Evolutionary conservation across 1,140 invertebrate genomes (phyloP).

Genomic region (Drosophila persimilis): DNA sequence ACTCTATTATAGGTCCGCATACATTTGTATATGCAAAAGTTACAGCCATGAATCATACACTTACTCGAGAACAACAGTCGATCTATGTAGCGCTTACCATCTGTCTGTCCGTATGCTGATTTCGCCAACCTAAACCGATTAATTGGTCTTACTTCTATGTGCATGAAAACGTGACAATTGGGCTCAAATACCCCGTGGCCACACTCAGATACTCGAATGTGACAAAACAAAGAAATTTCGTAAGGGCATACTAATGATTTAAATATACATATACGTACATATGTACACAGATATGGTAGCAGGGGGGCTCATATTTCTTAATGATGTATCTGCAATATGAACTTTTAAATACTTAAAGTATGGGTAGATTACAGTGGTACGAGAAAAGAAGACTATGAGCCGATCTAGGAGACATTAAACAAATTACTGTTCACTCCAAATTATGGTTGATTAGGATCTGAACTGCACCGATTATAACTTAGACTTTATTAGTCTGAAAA

Average conservation of each 20-base stretch:
- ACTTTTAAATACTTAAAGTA: too few species aligned
- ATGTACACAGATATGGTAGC: too few species aligned
- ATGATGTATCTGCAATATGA: not conserved
- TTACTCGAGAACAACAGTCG: not conserved
- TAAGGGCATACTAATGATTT: too few species aligned
- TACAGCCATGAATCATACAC: not conserved
- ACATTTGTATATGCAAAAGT: not conserved
- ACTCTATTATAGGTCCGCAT: not conserved
- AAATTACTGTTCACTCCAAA: too few species aligned
- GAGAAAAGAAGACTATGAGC: too few species aligned
- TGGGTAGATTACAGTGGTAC: too few species aligned
- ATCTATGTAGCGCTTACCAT: not conserved
- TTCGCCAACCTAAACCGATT: not conserved
- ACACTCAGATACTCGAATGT: constrained; percentile 7
- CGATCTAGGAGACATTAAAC: too few species aligned
- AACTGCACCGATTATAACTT: too few species aligned
- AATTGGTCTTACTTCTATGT: constrained; percentile 11
- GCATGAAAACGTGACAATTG: constrained; percentile 61
- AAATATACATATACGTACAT: too few species aligned
- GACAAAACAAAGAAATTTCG: not conserved
- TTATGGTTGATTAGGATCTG: too few species aligned
- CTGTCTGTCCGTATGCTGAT: not conserved
- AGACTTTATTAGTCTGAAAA: not conserved
- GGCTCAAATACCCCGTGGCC: constrained; percentile 52
- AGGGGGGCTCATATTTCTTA: constrained; percentile 5